Conservation (phyloP, 2,797 vertebrate genomes). For the Leptodactylus fallax region DNA sequence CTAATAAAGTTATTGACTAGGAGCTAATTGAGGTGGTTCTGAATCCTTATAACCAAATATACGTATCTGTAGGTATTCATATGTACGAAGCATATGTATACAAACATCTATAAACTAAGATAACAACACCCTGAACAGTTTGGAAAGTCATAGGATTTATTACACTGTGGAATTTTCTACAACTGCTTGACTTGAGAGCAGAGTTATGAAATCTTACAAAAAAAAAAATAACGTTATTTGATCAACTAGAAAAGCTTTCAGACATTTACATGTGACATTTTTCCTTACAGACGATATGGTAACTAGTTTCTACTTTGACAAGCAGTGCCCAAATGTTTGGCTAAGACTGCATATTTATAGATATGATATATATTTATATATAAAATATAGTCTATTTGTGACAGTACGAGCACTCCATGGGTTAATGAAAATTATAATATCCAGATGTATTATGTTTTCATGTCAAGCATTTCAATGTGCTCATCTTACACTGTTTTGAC, state of each 20-base stretch:
- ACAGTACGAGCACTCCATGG: neutral
- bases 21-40: too few relatives aligned
- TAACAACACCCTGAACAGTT: too few relatives aligned
- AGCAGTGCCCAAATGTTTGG: too few relatives aligned
- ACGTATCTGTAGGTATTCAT: too few relatives aligned
- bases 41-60: too few relatives aligned
- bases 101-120: too few relatives aligned
- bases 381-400: neutral
- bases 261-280: neutral
- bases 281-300: neutral
- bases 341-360: neutral
- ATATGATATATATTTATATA: neutral
- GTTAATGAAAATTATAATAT: slow-evolving; percentile 48
- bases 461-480: slow-evolving; percentile 57
- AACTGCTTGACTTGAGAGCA: neutral
- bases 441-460: slow-evolving; percentile 54
- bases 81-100: too few relatives aligned
- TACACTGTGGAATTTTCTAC: neutral
- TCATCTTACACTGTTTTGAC: slow-evolving; percentile 62
- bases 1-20: too few relatives aligned
- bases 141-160: neutral
- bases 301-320: neutral
- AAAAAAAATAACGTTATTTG: neutral
- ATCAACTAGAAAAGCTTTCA: neutral
- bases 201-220: neutral